phyloP scores from a whole-genome alignment of 2,797 vertebrate species.

The Distichodus sexfasciatus region DNA sequence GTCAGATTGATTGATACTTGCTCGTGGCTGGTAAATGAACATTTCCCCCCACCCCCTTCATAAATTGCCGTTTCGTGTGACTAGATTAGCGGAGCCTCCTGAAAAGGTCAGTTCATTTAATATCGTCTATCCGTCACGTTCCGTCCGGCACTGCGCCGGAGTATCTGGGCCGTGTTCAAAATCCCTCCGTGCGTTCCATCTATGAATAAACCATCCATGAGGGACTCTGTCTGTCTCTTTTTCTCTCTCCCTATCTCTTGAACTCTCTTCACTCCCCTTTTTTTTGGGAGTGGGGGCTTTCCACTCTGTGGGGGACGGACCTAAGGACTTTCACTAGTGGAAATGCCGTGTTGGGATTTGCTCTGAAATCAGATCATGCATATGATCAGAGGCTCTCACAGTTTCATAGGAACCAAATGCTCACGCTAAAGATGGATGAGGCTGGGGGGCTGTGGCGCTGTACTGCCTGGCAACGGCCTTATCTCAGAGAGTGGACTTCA shows the following conservation, averaged over 20 bases:
- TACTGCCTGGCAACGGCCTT: not conserved
- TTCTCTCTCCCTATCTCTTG: not conserved
- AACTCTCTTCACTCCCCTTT: not conserved
- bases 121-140: conserved; percentile 48
- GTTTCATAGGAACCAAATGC: conserved; percentile 31
- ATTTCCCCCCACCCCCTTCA: conserved; percentile 63
- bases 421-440: not conserved
- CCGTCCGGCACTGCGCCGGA: not conserved
- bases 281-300: not conserved
- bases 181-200: not conserved
- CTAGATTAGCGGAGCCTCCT: conserved; percentile 70
- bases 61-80: conserved; percentile 73
- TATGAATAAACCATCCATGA: conserved; percentile 6
- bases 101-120: conserved; percentile 72
- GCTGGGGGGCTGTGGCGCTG: not conserved
- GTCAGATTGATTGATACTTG: conserved; percentile 73
- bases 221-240: not conserved
- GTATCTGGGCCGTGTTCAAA: conserved; percentile 51
- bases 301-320: not conserved
- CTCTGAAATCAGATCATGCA: not conserved
- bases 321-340: not conserved
- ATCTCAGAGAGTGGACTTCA: not conserved
- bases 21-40: conserved; percentile 70
- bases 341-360: conserved; percentile 1
- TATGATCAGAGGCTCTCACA: conserved; percentile 40